Evolutionary conservation across 2,113 vertebrate species (phyloP).

Genomic region (Toxotes chatareus): DNA sequence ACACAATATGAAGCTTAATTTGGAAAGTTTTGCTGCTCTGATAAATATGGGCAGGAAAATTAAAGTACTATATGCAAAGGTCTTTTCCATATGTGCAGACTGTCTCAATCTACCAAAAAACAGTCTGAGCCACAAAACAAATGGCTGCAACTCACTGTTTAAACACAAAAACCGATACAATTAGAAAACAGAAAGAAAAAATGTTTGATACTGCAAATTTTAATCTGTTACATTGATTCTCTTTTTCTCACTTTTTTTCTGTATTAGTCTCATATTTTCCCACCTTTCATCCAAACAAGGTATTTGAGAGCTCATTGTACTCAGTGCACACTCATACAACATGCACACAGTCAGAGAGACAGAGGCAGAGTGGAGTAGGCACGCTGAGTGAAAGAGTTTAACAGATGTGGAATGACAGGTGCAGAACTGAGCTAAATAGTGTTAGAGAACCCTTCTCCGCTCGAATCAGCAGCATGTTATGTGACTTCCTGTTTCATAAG

Average conservation of each 20-base stretch:
- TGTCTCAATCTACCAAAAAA: neutral
- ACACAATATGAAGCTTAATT: constrained; percentile 22
- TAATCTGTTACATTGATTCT: neutral
- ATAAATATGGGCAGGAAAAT: constrained; percentile 2
- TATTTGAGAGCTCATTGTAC: neutral
- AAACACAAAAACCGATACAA: neutral
- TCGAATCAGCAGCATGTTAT: constrained; percentile 6
- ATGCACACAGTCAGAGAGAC: neutral
- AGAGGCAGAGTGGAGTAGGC: constrained; percentile 7
- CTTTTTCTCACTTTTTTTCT: neutral
- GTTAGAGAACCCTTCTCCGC: neutral
- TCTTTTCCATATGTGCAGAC: neutral
- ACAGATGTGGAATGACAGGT: constrained; percentile 42
- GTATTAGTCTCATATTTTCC: neutral
- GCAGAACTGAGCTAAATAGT: constrained; percentile 40
- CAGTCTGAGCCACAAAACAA: no score
- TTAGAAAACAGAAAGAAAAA: neutral
- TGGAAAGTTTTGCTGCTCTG: constrained; percentile 10
- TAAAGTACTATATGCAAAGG: neutral
- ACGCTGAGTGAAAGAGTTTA: constrained; percentile 5
- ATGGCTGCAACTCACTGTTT: neutral
- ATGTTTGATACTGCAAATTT: neutral
- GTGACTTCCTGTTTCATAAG: constrained; percentile 17
- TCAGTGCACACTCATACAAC: neutral
- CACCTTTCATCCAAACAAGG: neutral